Evolutionary conservation across 2,888 invertebrate species (phyloP).

Genomic region (Spodoptera littoralis): DNA sequence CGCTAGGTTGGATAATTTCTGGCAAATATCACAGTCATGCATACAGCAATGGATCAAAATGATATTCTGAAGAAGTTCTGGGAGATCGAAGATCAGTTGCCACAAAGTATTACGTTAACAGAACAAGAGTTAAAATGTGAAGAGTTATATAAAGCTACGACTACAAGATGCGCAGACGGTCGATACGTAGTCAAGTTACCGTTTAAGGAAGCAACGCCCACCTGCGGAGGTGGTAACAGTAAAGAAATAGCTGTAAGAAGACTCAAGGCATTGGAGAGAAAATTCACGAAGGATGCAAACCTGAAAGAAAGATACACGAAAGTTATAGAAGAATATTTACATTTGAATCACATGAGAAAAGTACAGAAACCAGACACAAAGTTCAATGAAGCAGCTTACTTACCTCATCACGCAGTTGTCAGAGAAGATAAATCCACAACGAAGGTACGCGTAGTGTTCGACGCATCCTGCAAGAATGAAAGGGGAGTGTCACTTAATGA

Average conservation of each 20-base stretch:
- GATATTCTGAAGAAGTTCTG: conserved; percentile 4
- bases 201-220: conserved; percentile 1
- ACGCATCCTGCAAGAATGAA: background rate
- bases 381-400: conserved; percentile 8
- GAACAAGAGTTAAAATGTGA: conserved; percentile 3
- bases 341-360: conserved; percentile 8
- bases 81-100: conserved; percentile 5
- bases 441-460: too few species aligned
- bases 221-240: conserved; percentile 4
- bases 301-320: conserved; percentile 1
- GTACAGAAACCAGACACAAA: conserved; percentile 6
- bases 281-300: background rate
- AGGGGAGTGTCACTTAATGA: conserved; percentile 10
- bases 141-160: conserved; percentile 1
- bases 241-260: conserved; percentile 5
- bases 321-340: conserved; percentile 6
- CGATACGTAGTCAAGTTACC: conserved; percentile 1
- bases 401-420: conserved; percentile 2
- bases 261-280: conserved; percentile 5
- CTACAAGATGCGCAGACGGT: conserved; percentile 2
- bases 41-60: conserved; percentile 1
- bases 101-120: background rate
- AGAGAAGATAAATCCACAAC: conserved; percentile 1
- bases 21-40: conserved; percentile 1
- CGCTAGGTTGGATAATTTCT: conserved; percentile 2